Percentiles rank a stretch among this genome's conserved stretches.
Evolutionary conservation across 2,888 invertebrate genomes (phyloP).

Genomic region (Ligdia adustata): DNA sequence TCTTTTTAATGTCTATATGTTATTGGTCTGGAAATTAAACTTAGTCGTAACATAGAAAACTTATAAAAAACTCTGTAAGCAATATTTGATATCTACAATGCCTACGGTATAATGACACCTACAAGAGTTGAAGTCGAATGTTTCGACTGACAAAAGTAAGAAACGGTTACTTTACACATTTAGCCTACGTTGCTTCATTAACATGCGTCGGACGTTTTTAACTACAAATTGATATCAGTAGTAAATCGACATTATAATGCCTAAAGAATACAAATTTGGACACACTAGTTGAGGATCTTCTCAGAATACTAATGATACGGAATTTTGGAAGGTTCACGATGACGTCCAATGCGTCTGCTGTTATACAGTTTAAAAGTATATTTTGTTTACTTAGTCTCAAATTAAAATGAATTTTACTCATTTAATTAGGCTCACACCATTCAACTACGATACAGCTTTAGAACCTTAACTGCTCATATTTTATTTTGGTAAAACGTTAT

Average conservation of each 20-base stretch:
- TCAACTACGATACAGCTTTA: too few relatives aligned
- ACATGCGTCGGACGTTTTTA: slow-evolving; percentile 56
- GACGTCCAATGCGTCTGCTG: too few relatives aligned
- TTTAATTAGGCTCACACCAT: neutral
- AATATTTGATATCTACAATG: too few relatives aligned
- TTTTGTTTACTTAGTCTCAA: slow-evolving; percentile 16
- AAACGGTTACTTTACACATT: neutral
- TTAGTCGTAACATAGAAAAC: too few relatives aligned
- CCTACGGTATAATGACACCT: too few relatives aligned
- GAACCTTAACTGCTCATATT: too few relatives aligned
- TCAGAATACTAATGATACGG: slow-evolving; percentile 62
- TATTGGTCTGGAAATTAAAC: too few relatives aligned
- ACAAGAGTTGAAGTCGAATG: too few relatives aligned
- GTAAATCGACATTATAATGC: slow-evolving; percentile 66
- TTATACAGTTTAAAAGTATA: slow-evolving; percentile 37
- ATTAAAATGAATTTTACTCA: slow-evolving; percentile 3
- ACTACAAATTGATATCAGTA: slow-evolving; percentile 79
- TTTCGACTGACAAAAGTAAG: neutral
- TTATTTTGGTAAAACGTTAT: too few relatives aligned
- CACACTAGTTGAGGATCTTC: slow-evolving; percentile 50
- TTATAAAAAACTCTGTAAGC: too few relatives aligned
- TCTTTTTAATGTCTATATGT: too few relatives aligned
- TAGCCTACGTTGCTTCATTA: slow-evolving; percentile 44
- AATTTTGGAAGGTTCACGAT: slow-evolving; percentile 51
- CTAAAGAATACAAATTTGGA: slow-evolving; percentile 65